phyloP scores from a whole-genome alignment of 2,797 vertebrate species.

The Epinephelus malabaricus region DNA sequence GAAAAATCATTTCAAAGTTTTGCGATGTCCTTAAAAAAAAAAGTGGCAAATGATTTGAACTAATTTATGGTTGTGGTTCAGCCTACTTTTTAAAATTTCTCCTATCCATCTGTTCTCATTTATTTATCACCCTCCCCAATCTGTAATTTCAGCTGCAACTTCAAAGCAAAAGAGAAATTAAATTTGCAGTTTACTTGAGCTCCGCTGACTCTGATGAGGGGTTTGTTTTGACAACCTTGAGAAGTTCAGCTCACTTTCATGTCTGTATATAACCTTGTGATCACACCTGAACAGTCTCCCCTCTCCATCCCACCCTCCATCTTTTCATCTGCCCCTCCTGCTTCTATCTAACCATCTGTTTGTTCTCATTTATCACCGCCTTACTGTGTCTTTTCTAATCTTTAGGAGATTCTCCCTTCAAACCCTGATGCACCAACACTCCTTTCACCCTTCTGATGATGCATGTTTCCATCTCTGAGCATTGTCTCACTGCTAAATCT shows the following conservation, averaged over 20 bases:
- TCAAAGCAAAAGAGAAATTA: neutral
- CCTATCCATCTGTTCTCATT: neutral
- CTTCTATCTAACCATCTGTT: constrained; percentile 54
- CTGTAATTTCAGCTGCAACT: neutral
- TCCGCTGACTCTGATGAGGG: neutral
- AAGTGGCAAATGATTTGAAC: neutral
- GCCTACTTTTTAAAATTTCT: neutral
- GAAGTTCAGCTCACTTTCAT: constrained; percentile 28
- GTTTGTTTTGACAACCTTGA: constrained; percentile 39
- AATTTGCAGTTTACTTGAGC: neutral
- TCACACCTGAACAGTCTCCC: constrained; percentile 28
- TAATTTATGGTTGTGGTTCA: neutral
- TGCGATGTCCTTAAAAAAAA: neutral
- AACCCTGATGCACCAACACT: neutral
- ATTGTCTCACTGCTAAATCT: neutral
- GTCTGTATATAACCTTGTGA: constrained; percentile 38
- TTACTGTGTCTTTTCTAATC: constrained; percentile 46
- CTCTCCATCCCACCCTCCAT: constrained; percentile 38
- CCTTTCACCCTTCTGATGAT: constrained; percentile 10
- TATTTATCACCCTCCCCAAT: neutral
- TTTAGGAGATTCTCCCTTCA: constrained; percentile 40
- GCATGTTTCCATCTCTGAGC: neutral
- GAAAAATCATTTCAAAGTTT: neutral
- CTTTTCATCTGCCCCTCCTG: constrained; percentile 39
- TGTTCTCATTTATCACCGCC: constrained; percentile 62